Base-by-base conservation (phyloP, 2,888 invertebrate species). In the Oxycera nigricornis region DNA sequence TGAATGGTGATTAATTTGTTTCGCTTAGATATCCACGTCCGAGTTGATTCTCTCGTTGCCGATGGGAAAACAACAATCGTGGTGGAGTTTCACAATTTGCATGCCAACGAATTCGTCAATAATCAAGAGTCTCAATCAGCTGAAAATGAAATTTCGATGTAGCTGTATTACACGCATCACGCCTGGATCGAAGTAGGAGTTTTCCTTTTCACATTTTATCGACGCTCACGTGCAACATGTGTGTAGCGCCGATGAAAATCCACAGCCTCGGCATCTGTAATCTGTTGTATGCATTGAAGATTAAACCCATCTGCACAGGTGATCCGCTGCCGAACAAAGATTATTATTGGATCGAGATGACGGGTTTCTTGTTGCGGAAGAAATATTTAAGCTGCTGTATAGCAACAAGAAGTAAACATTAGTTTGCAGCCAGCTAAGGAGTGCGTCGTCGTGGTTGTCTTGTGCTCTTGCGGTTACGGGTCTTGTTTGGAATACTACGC, bases 381-480 rank as follows among this genome's bases (percentile, higher is more conserved):
- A 70, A 70, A 70, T 70, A 70, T 70, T 70, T 70, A 70, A 70
- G 35, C 52, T 24, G 70, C 50, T 65, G 70, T n/a, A 30, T 2
- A 31, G 20, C 68, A 24, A 68, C 39, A 17, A n/a, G 50, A 68
- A 30, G 52, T 31, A 17, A 68, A 55, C 70, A 70, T 70, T 70
- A 31, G 11, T 52, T 31, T 52, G 11, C 20, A 50, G 35, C 31
- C 31, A 17, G 70, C 46, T 31, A 55, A 22, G 22, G 70, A 35
- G 70, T 35, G 31, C 20, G 35, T 70, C 14, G 35, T 35, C 11
- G 35, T 35, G 35, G n/a, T 35, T 35, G 46, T 46, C n/a, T 46
- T 46, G 46, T 46, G 46, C 14, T 11, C 46, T 14, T 46, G 17
- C n/a, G 7, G 35, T 35, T 35, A 11, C 6, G 7, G 11, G 35